Conservation (phyloP, 2,888 invertebrate species). For the Polyommatus icarus region DNA sequence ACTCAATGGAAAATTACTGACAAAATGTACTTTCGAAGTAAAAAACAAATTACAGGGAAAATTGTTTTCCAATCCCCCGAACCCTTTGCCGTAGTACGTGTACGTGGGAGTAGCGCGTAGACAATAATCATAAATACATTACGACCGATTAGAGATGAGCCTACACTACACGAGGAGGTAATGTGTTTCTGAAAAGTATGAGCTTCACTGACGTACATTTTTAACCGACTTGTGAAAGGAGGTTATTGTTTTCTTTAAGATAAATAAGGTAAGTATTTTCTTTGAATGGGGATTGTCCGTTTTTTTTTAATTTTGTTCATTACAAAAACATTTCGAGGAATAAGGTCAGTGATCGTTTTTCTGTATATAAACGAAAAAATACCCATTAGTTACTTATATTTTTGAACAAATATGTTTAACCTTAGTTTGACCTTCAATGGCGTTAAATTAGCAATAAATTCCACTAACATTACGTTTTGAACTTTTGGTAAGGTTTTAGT, state of each 20-base stretch:
- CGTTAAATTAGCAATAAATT: no score
- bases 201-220: background rate
- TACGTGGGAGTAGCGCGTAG: slow-evolving; percentile 46
- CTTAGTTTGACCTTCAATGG: no score
- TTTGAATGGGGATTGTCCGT: no score
- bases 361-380: no score
- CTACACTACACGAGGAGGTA: slow-evolving; percentile 63
- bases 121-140: slow-evolving; percentile 81
- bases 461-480: no score
- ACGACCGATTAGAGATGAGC: slow-evolving; percentile 72
- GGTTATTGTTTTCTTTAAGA: background rate
- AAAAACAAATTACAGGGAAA: slow-evolving; percentile 41
- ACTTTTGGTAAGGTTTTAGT: no score
- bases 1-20: background rate
- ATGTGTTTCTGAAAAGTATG: slow-evolving; percentile 52
- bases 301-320: no score
- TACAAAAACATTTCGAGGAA: no score
- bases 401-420: no score
- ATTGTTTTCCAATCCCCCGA: slow-evolving; percentile 43
- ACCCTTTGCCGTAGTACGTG: slow-evolving; percentile 41
- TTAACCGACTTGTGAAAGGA: background rate
- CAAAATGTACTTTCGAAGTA: slow-evolving; percentile 30
- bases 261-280: no score
- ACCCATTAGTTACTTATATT: no score
- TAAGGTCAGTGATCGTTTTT: no score